Evolutionary conservation across 2,113 vertebrate species (phyloP).

Genomic region (Corynorhinus townsendii): DNA sequence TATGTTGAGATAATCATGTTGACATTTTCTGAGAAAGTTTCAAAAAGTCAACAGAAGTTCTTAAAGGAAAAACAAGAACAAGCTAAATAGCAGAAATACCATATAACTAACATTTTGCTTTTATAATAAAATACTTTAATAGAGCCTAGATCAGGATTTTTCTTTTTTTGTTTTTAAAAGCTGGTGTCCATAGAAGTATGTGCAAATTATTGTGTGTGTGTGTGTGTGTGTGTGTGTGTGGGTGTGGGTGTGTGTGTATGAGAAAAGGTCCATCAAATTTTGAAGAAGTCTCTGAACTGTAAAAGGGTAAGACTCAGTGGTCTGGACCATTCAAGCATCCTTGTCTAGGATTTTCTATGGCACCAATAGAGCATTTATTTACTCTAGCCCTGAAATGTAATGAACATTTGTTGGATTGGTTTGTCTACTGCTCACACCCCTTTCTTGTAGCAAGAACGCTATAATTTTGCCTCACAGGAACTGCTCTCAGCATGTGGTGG

Average conservation of each 20-base stretch:
- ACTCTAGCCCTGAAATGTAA: not conserved
- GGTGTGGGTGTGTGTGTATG: not conserved
- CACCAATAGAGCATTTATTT: not conserved
- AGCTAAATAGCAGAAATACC: not conserved
- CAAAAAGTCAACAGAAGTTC: conserved; percentile 18
- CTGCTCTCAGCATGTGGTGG: not conserved
- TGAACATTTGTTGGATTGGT: not conserved
- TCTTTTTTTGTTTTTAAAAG: conserved; percentile 4
- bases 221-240: not conserved
- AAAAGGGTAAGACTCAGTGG: not conserved
- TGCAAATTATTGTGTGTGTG: not conserved
- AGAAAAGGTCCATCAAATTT: not conserved
- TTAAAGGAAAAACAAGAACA: conserved; percentile 21
- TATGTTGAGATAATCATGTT: conserved; percentile 19
- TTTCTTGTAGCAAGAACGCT: not conserved
- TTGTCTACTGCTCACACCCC: not conserved
- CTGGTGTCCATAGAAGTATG: not conserved
- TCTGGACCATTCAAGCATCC: not conserved
- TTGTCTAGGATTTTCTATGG: not conserved
- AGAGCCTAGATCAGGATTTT: not conserved
- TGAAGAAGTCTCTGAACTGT: not conserved
- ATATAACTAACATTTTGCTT: conserved; percentile 7
- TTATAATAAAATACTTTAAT: conserved; percentile 2
- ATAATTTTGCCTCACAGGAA: not conserved
- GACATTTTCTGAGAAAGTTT: conserved; percentile 37